phyloP scores from a whole-genome alignment of 2,888 invertebrate genomes.

The Ecliptopera silaceata region DNA sequence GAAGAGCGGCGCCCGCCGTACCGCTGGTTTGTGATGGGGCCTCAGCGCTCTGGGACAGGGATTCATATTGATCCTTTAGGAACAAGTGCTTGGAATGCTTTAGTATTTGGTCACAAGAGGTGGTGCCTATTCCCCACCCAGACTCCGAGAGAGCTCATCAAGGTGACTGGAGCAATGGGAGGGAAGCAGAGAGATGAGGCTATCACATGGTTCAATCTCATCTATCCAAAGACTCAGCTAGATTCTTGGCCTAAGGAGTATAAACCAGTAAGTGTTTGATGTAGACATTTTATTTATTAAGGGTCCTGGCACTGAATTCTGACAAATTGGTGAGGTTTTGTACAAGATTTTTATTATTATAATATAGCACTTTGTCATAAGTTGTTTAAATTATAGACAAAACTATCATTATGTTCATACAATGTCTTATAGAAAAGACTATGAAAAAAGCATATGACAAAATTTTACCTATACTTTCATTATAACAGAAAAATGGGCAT shows the following conservation, averaged over 20 bases:
- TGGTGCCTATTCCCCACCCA: constrained; percentile 99
- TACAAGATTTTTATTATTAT: too few relatives aligned
- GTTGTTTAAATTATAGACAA: too few relatives aligned
- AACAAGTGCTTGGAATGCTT: constrained; percentile 99
- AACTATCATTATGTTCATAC: too few relatives aligned
- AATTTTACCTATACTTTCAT: too few relatives aligned
- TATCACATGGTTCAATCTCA: constrained; percentile 97
- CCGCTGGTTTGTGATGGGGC: constrained; percentile 99
- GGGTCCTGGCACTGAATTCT: too few relatives aligned
- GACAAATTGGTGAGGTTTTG: too few relatives aligned
- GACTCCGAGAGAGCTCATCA: constrained; percentile 97
- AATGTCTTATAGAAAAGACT: too few relatives aligned
- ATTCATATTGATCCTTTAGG: constrained; percentile 99
- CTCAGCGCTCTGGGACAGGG: constrained; percentile 97
- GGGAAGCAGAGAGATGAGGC: constrained; percentile 99
- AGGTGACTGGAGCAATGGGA: constrained; percentile 95
- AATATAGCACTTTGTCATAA: too few relatives aligned
- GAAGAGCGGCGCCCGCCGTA: constrained; percentile 98
- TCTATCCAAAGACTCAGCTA: constrained; percentile 96
- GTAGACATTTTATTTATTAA: too few relatives aligned
- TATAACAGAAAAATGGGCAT: too few relatives aligned
- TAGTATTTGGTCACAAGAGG: constrained; percentile 97
- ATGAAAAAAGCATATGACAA: too few relatives aligned
- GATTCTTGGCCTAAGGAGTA: constrained; percentile 96
- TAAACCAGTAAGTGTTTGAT: constrained; percentile 86